phyloP scores from a whole-genome alignment of 2,888 invertebrate species.

The Xestobium rufovillosum region DNA sequence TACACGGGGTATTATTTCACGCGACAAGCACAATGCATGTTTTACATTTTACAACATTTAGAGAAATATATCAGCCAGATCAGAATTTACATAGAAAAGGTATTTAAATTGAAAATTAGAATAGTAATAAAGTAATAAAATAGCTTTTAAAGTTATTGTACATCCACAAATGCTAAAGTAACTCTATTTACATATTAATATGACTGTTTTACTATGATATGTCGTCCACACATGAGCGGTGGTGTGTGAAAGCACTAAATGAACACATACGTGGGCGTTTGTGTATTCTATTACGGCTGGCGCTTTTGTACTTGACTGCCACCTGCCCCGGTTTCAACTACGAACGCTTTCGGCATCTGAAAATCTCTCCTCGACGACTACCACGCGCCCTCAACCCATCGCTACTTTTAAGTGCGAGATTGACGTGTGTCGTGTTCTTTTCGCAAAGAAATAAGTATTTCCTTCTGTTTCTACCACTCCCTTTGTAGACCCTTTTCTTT shows the following conservation, averaged over 20 bases:
- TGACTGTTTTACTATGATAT: conserved; percentile 35
- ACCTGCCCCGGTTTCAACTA: no score
- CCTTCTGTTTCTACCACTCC: no score
- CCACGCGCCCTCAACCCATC: no score
- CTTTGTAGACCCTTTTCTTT: no score
- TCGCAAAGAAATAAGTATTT: no score
- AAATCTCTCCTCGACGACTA: no score
- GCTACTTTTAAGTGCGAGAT: no score
- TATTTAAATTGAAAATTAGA: conserved; percentile 42
- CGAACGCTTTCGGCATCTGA: no score
- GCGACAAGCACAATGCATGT: conserved; percentile 30
- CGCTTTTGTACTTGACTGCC: background rate
- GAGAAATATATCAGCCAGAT: conserved; percentile 36
- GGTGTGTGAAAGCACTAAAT: conserved; percentile 38
- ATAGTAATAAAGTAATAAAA: conserved; percentile 43
- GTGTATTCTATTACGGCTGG: conserved; percentile 20
- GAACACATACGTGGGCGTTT: conserved; percentile 30
- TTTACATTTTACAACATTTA: conserved; percentile 38
- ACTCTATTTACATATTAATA: conserved; percentile 39
- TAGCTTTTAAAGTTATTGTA: conserved; percentile 40
- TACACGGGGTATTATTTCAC: conserved; percentile 23
- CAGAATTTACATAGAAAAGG: conserved; percentile 42
- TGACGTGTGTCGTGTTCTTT: no score
- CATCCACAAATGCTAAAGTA: conserved; percentile 34
- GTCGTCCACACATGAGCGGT: conserved; percentile 37